Conservation (phyloP, 2,797 vertebrate genomes). For the Takifugu ocellatus region DNA sequence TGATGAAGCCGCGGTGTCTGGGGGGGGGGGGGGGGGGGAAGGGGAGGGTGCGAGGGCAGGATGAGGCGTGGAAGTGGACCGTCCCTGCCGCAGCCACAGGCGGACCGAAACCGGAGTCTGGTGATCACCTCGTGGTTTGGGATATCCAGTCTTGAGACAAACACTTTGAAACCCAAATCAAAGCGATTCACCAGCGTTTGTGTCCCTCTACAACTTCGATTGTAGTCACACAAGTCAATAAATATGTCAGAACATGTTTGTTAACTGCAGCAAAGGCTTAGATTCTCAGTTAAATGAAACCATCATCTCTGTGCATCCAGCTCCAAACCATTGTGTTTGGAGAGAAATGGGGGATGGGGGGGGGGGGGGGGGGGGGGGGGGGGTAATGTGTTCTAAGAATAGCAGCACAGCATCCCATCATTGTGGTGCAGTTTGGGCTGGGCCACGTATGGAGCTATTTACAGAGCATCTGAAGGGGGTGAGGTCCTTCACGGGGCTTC, state of each 20-base stretch:
- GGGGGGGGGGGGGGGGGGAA: neutral
- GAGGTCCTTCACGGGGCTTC: conserved; percentile 41
- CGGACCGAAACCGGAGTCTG: neutral
- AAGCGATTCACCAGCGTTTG: no score
- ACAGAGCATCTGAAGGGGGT: conserved; percentile 42
- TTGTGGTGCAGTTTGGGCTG: conserved; percentile 29
- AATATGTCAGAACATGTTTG: no score
- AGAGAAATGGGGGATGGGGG: no score
- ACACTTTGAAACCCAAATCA: no score
- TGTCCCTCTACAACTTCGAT: no score
- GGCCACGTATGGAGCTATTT: conserved; percentile 28
- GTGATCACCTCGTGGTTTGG: neutral
- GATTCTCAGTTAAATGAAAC: no score
- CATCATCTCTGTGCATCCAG: no score
- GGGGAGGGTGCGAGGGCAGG: conserved; percentile 17
- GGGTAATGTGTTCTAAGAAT: conserved; percentile 44
- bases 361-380: no score
- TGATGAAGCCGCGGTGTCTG: neutral
- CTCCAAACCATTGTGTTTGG: no score
- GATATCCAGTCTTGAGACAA: no score
- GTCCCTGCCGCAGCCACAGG: neutral
- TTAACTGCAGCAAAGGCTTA: no score
- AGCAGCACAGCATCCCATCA: conserved; percentile 34
- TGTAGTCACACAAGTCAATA: no score
- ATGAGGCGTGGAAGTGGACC: conserved; percentile 1